Evolutionary conservation across 1,140 invertebrate genomes (phyloP), one percentile per base, ranked within the genome.

Genomic region (Archivesica marissinica): DNA sequence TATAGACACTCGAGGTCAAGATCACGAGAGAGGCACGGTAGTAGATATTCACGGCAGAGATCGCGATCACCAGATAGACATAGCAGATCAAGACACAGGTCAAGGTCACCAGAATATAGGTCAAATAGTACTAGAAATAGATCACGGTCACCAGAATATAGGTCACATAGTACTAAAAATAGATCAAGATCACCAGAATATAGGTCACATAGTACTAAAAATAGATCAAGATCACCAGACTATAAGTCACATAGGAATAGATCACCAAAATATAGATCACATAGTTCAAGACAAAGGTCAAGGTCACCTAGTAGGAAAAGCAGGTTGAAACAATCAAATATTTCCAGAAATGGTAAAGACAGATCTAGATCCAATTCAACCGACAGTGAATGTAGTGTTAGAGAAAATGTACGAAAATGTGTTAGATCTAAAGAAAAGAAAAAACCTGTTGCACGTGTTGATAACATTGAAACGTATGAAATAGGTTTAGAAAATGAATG

Each of bases 141-240:
- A 28, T 78, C 54, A 61, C 61, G 59, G 47, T 75, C 72, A 17
- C 72, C 28, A 54, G 23, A n/a, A n/a, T n/a, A n/a, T n/a, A n/a
- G n/a, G n/a, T n/a, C n/a, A n/a, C n/a, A n/a, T n/a, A n/a, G n/a
- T n/a, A 41, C 47, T 33, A 84, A 54, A 64, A 78, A 44, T 23
- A 88, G 85, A 38, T 88, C 86, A 64, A 85, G 80, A 23, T 90
- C 89, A 66, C 83, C 81, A 72, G 41, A 44, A 72, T 25, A 80
- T 25, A 80, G 35, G 39, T 75, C 72, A 50, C n/a, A 54, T 35
- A 66, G 61, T 2, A 17, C 59, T 35, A 68, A 30, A 28, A 17
- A 52, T n/a, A 68, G 39, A 33, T 75, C 72, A 75, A 52, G 72
- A 50, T 75, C 72, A 54, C 72, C 28, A 54, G 23, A 52, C 13